phyloP scores from a whole-genome alignment of 92 coral and sea anemone genomes.

The Phenganax subtilis region DNA sequence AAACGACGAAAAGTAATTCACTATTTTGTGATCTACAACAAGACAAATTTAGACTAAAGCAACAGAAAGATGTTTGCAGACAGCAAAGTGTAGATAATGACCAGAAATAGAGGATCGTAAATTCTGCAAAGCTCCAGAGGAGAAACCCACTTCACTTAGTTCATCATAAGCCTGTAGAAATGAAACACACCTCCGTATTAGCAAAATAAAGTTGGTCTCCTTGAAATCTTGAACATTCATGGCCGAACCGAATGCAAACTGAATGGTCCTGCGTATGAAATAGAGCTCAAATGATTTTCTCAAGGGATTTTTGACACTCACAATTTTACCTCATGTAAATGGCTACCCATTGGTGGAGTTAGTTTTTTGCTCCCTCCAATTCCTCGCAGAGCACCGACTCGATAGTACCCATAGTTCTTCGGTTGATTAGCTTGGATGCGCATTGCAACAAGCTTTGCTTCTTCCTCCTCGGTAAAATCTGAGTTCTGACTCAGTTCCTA shows the following conservation, averaged over 20 bases:
- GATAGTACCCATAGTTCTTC: slow-evolving; percentile 92
- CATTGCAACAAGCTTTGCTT: slow-evolving; percentile 88
- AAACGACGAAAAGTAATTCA: not conserved
- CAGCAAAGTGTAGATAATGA: not conserved
- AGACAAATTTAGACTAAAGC: not conserved
- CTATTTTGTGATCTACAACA: too few relatives aligned
- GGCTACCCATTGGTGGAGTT: slow-evolving; percentile 77
- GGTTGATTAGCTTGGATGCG: slow-evolving; percentile 83
- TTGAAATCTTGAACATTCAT: too few relatives aligned
- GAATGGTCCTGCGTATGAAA: too few relatives aligned
- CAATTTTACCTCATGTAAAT: slow-evolving; percentile 65
- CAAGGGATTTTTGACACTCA: too few relatives aligned
- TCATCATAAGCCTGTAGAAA: slow-evolving; percentile 73
- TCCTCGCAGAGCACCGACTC: slow-evolving; percentile 83
- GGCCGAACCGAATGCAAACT: too few relatives aligned
- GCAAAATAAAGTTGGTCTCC: not conserved
- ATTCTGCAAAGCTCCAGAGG: slow-evolving; percentile 72
- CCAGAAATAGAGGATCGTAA: slow-evolving; percentile 24
- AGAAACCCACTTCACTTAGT: slow-evolving; percentile 91
- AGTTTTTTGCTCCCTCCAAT: slow-evolving; percentile 87
- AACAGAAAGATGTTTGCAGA: not conserved
- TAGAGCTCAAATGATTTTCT: too few relatives aligned
- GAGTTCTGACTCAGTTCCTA: slow-evolving; percentile 93
- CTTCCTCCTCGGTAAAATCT: slow-evolving; percentile 76
- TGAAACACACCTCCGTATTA: not conserved